Percentiles rank a stretch among this genome's conserved stretches.
Conservation (phyloP, 2,888 invertebrate species). For the Luperina testacea region DNA sequence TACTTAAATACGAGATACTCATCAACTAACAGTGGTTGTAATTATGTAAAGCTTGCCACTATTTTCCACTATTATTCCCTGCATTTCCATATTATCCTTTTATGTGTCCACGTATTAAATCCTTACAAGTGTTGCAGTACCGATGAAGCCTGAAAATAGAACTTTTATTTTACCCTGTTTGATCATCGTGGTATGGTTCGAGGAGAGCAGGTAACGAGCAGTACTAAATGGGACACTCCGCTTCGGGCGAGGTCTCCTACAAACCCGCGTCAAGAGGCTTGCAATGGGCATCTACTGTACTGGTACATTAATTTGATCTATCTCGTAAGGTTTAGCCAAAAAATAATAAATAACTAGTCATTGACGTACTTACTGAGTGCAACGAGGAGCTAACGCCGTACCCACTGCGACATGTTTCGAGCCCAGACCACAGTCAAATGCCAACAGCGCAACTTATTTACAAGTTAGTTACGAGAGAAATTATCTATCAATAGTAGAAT, state of each 20-base stretch:
- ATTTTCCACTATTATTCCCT: not conserved
- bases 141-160: constrained; percentile 11
- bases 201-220: not conserved
- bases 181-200: not conserved
- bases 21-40: constrained; percentile 19
- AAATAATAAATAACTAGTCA: not conserved
- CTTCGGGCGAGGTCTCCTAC: not conserved
- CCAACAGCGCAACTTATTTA: constrained; percentile 7
- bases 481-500: constrained; percentile 3
- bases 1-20: constrained; percentile 18
- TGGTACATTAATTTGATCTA: no score
- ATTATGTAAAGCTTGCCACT: constrained; percentile 6
- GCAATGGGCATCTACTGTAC: not conserved
- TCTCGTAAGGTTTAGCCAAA: no score
- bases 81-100: not conserved
- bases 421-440: constrained; percentile 15
- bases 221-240: not conserved
- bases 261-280: not conserved
- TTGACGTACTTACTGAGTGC: constrained; percentile 34
- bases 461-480: not conserved
- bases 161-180: not conserved
- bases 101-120: not conserved
- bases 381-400: not conserved
- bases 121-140: constrained; percentile 11
- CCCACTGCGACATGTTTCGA: not conserved